phyloP scores from a whole-genome alignment of 2,797 vertebrate genomes.

The Cygnus olor region DNA sequence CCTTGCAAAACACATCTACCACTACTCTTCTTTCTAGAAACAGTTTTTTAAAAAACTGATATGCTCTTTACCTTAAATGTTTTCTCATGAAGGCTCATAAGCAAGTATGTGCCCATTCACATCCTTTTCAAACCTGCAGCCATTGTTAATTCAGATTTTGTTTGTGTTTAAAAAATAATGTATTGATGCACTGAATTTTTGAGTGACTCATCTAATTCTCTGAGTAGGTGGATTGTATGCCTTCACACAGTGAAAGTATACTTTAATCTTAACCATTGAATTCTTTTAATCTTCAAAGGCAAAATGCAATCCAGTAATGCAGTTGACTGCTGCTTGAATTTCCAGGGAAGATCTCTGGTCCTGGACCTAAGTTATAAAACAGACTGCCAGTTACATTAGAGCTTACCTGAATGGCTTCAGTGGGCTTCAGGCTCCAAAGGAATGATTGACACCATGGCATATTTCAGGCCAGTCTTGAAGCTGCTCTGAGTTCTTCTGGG shows the following conservation, averaged over 20 bases:
- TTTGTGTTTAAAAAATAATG: constrained; percentile 38
- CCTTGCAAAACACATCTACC: not conserved
- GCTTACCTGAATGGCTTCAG: not conserved
- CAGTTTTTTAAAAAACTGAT: not conserved
- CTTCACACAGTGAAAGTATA: not conserved
- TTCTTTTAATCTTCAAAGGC: constrained; percentile 42
- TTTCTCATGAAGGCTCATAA: not conserved
- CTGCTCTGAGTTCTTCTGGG: not conserved
- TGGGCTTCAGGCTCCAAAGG: not conserved
- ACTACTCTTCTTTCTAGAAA: not conserved
- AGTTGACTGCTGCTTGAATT: not conserved
- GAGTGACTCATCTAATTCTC: constrained; percentile 67
- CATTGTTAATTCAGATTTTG: constrained; percentile 16
- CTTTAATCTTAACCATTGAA: constrained; percentile 21
- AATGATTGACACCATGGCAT: not conserved
- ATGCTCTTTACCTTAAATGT: not conserved
- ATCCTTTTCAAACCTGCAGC: not conserved
- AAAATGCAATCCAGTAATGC: not conserved
- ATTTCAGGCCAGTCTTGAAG: not conserved
- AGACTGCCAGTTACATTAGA: not conserved
- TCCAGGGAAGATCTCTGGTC: not conserved
- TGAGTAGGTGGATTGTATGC: constrained; percentile 46
- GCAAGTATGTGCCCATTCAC: not conserved
- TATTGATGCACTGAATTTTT: constrained; percentile 42
- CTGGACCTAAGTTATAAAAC: not conserved